Percentiles rank a stretch among this genome's conserved stretches.
phyloP scores from a whole-genome alignment of 2,888 invertebrate species.

The Melitaea athalia region DNA sequence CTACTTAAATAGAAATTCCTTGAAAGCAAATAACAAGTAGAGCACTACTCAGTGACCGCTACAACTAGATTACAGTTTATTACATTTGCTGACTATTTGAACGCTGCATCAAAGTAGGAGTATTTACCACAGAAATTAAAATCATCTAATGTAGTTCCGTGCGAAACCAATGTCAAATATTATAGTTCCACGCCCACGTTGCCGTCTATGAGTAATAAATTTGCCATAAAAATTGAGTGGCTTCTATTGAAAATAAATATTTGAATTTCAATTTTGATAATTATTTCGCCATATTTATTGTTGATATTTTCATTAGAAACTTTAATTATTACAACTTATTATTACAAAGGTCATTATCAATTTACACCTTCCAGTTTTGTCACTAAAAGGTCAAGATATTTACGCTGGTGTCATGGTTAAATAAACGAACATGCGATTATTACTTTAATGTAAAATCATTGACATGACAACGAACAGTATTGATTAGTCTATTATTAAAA shows the following conservation, averaged over 20 bases:
- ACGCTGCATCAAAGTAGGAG: conserved; percentile 47
- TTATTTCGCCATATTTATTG: not conserved
- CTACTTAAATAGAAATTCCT: not conserved
- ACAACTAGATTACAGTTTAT: not conserved
- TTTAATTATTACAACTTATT: not conserved
- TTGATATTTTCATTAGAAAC: not conserved
- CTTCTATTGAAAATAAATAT: conserved; percentile 19
- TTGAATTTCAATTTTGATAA: not conserved
- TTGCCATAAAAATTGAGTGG: conserved; percentile 24
- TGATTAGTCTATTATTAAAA: conserved; percentile 24
- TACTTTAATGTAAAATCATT: not conserved
- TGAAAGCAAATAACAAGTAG: conserved; percentile 1
- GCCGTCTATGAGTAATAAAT: conserved; percentile 28
- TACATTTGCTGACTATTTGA: conserved; percentile 32
- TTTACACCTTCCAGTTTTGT: not conserved
- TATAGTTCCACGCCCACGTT: conserved; percentile 25
- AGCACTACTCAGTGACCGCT: not conserved
- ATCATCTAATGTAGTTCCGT: conserved; percentile 45
- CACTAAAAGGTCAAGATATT: not conserved
- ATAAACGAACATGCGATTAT: not conserved
- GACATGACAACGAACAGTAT: not conserved
- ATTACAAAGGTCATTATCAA: not conserved
- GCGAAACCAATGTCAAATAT: conserved; percentile 36
- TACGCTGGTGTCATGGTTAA: not conserved
- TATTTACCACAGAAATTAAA: conserved; percentile 58